These are phyloP conservation scores for Proteles cristata DNA, from an alignment of 2,113 vertebrate genomes.

Conservation along the genomic window DNA sequence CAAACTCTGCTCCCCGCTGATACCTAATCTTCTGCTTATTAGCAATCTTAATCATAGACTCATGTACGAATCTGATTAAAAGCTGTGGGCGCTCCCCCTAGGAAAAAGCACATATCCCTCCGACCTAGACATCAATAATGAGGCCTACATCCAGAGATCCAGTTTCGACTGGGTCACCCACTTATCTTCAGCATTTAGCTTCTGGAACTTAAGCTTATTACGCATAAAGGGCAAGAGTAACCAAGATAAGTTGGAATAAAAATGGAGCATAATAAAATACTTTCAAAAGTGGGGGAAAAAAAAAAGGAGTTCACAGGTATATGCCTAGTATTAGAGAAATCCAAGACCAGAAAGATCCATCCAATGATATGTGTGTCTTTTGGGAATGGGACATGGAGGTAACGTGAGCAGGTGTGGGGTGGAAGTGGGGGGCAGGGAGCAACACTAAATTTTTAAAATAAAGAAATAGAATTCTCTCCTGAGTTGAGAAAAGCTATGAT, in stretches of 20 bases:
- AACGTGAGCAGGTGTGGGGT: background rate
- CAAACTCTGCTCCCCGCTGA: background rate
- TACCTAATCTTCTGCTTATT: background rate
- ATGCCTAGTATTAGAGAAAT: background rate
- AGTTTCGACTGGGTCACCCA: background rate
- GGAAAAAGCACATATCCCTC: background rate
- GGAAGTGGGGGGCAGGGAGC: rapidly evolving
- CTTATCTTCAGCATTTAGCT: background rate
- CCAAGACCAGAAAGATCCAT: background rate
- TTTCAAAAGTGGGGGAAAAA: background rate
- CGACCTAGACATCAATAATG: background rate
- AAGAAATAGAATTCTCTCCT: background rate
- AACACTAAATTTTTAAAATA: background rate
- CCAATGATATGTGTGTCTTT: no score
- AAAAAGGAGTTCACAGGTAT: background rate
- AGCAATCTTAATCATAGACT: background rate
- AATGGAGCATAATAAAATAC: background rate
- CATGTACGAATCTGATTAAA: background rate
- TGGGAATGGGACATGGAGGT: no score
- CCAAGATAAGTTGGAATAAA: background rate
- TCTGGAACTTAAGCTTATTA: background rate
- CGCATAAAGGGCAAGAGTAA: background rate
- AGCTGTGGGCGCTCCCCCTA: background rate
- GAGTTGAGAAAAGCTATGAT: background rate
- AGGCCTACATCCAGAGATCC: background rate